These are phyloP conservation scores for Oxyura jamaicensis DNA, from an alignment of 2,113 vertebrate genomes.

Conservation along the genomic window DNA sequence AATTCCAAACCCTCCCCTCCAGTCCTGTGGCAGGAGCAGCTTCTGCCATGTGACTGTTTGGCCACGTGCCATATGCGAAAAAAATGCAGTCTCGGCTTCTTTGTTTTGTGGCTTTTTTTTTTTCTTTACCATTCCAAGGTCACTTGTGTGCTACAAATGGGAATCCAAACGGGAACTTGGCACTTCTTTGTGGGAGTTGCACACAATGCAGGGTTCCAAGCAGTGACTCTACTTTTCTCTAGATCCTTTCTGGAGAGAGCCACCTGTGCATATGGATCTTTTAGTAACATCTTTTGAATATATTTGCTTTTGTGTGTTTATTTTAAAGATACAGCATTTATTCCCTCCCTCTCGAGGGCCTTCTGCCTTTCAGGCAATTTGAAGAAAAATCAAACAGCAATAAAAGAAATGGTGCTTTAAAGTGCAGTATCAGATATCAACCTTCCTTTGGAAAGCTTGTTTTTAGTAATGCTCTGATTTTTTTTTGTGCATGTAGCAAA, in stretches of 20 bases:
- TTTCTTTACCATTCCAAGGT: not conserved
- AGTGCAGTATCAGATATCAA: not conserved
- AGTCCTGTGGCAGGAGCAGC: not conserved
- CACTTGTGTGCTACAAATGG: not conserved
- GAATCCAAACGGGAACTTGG: not conserved
- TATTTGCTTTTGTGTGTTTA: not conserved
- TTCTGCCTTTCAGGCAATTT: not conserved
- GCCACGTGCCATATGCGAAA: rapidly evolving
- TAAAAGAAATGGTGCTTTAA: not conserved
- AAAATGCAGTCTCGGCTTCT: not conserved
- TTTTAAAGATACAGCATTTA: not conserved
- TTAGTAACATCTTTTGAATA: not conserved
- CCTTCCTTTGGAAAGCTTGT: not conserved
- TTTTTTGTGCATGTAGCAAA: not conserved
- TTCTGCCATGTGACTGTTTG: not conserved
- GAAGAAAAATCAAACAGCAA: not conserved
- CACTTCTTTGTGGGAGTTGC: not conserved
- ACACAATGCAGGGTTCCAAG: not conserved
- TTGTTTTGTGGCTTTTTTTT: not conserved
- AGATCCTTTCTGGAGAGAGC: not conserved
- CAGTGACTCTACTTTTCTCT: not conserved
- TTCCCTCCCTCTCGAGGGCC: not conserved
- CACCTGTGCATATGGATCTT: rapidly evolving
- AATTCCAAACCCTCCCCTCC: not conserved
- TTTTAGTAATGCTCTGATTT: not conserved